Conservation (phyloP, 1,140 invertebrate species). For the Drosophila auraria region DNA sequence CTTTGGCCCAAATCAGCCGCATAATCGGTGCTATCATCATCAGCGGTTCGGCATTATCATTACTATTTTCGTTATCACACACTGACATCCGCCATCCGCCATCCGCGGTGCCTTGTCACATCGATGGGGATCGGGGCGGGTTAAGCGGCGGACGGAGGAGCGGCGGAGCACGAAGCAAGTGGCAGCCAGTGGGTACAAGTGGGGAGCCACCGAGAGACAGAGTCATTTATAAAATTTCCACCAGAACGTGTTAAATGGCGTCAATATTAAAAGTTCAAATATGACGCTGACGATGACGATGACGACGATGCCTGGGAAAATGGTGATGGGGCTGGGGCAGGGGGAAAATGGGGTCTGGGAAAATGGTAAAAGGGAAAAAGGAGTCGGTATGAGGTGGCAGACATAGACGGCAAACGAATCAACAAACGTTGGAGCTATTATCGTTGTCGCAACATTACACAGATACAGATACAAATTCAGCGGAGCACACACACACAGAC, state of each 20-base stretch:
- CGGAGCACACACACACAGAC: constrained; percentile 7
- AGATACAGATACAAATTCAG: constrained; percentile 85
- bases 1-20: constrained; percentile 13
- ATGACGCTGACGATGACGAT: constrained; percentile 89
- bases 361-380: constrained; percentile 89
- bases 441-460: constrained; percentile 92
- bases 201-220: constrained; percentile 54
- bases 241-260: constrained; percentile 97
- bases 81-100: not conserved
- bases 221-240: constrained; percentile 87
- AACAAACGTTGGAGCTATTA: constrained; percentile 93
- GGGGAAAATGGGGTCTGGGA: constrained; percentile 92
- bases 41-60: constrained; percentile 13
- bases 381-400: constrained; percentile 92
- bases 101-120: constrained; percentile 2
- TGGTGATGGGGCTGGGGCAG: constrained; percentile 86
- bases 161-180: not conserved
- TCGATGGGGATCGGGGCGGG: constrained; percentile 14
- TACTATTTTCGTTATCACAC: constrained; percentile 6
- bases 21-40: constrained; percentile 29
- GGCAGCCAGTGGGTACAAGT: constrained; percentile 13
- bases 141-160: not conserved
- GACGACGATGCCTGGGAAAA: constrained; percentile 90
- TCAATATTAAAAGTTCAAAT: constrained; percentile 84
- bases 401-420: constrained; percentile 95